A percentile compares a stretch with the other conserved stretches of the same genome.
These are phyloP conservation scores for Alligator mississippiensis DNA, from an alignment of 2,113 vertebrate genomes.

Conservation along the genomic window DNA sequence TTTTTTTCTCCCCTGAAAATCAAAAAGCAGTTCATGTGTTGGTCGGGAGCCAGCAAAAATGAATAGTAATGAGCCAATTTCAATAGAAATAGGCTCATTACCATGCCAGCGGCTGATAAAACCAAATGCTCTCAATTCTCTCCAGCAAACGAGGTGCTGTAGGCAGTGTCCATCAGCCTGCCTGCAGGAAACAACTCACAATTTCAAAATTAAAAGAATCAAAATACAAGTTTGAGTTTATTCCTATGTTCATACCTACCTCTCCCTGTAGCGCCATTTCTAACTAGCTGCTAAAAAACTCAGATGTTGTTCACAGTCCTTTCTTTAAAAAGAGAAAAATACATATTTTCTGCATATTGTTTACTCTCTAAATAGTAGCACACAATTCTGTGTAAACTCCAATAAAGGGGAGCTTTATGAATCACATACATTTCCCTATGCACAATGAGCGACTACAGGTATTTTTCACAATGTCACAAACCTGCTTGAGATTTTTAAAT, in stretches of 20 bases:
- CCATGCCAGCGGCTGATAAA: constrained; percentile 80
- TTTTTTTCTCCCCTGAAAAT: constrained; percentile 49
- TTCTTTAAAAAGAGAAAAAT: constrained; percentile 26
- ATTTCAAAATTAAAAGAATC: constrained; percentile 77
- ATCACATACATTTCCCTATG: constrained; percentile 45
- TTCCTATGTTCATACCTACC: constrained; percentile 58
- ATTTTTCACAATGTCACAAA: constrained; percentile 44
- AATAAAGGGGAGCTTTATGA: constrained; percentile 34
- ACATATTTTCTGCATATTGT: background rate
- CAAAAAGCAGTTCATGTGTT: constrained; percentile 80
- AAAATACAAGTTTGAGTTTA: constrained; percentile 72
- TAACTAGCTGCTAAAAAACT: constrained; percentile 62
- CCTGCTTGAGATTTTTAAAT: constrained; percentile 1
- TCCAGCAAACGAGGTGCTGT: constrained; percentile 76
- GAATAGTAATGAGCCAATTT: constrained; percentile 83
- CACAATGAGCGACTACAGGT: constrained; percentile 27
- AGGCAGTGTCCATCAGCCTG: constrained; percentile 76
- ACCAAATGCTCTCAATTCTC: constrained; percentile 82
- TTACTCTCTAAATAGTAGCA: constrained; percentile 46
- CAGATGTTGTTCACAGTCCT: constrained; percentile 27
- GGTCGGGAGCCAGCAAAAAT: constrained; percentile 81
- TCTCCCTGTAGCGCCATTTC: constrained; percentile 59
- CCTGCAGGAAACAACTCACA: constrained; percentile 72
- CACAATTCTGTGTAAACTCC: constrained; percentile 66
- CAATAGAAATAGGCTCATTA: constrained; percentile 83